Conservation (phyloP, 2,888 invertebrate genomes). For the Thereva nobilitata region DNA sequence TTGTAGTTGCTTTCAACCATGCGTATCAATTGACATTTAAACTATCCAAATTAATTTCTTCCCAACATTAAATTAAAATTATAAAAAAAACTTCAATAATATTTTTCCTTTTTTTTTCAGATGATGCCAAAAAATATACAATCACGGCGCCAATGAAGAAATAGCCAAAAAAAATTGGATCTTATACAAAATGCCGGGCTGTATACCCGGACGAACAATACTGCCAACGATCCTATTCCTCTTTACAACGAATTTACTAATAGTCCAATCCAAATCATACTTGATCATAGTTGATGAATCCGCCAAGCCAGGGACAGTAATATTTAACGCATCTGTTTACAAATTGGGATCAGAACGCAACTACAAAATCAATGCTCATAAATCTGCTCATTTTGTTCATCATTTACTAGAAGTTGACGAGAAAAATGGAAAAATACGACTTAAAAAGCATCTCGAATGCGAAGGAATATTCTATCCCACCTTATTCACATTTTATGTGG, state of each 20-base stretch:
- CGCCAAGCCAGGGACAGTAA: conserved; percentile 66
- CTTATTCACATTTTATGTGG: conserved; percentile 83
- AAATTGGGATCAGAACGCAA: conserved; percentile 77
- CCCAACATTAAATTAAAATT: no score
- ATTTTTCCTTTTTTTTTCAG: conserved; percentile 10
- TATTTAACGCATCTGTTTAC: conserved; percentile 80
- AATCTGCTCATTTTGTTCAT: conserved; percentile 81
- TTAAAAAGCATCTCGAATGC: conserved; percentile 73
- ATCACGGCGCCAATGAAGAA: conserved; percentile 1
- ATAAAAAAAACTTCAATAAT: not conserved
- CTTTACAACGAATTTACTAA: conserved; percentile 18
- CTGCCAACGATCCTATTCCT: conserved; percentile 24
- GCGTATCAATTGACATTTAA: no score
- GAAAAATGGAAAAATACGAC: conserved; percentile 73
- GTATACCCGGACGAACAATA: conserved; percentile 9
- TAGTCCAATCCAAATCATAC: conserved; percentile 55
- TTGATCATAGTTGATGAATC: conserved; percentile 65
- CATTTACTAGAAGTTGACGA: conserved; percentile 76
- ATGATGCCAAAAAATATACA: conserved; percentile 6
- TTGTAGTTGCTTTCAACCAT: no score
- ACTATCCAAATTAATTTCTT: no score
- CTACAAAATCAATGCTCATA: conserved; percentile 78
- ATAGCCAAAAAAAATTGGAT: not conserved
- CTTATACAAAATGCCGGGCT: conserved; percentile 22
- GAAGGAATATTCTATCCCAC: conserved; percentile 82